A percentile compares a stretch with the other conserved stretches of the same genome.
phyloP scores from a whole-genome alignment of 1,140 invertebrate genomes.

The Conus ventricosus region DNA sequence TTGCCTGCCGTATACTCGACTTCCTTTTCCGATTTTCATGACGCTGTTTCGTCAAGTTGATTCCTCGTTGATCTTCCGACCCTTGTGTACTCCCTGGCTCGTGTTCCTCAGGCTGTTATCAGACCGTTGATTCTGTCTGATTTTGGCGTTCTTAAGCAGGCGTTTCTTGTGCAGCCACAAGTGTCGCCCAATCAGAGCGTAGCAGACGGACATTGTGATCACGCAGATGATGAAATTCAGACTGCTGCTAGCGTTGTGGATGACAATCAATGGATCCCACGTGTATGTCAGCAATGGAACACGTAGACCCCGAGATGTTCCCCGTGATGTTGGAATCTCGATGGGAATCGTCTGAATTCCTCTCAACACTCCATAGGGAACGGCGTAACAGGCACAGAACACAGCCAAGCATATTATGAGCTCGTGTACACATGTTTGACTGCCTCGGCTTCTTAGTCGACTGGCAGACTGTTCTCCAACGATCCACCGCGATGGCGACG shows the following conservation, averaged over 20 bases:
- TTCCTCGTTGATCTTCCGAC: not conserved
- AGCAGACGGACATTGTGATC: not conserved
- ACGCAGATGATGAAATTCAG: not conserved
- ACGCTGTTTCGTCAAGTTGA: too few species aligned
- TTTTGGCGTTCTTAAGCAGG: not conserved
- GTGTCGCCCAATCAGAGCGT: not conserved
- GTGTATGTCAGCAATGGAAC: not conserved
- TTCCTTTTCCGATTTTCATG: too few species aligned
- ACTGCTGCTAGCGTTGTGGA: not conserved
- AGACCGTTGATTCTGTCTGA: not conserved
- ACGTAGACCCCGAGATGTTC: slow-evolving; percentile 24
- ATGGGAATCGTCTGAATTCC: slow-evolving; percentile 27
- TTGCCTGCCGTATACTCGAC: too few species aligned
- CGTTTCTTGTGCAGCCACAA: slow-evolving; percentile 19
- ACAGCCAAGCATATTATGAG: not conserved
- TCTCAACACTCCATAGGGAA: slow-evolving; percentile 32
- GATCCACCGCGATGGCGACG: slow-evolving; percentile 42
- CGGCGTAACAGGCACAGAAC: not conserved
- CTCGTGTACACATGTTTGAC: not conserved
- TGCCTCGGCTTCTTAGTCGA: slow-evolving; percentile 31
- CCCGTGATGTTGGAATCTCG: not conserved
- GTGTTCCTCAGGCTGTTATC: not conserved
- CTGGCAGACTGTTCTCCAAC: slow-evolving; percentile 40
- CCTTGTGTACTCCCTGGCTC: not conserved
- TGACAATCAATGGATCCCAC: not conserved